phyloP scores from a whole-genome alignment of 2,888 invertebrate species.

The Amblyteles armatorius region DNA sequence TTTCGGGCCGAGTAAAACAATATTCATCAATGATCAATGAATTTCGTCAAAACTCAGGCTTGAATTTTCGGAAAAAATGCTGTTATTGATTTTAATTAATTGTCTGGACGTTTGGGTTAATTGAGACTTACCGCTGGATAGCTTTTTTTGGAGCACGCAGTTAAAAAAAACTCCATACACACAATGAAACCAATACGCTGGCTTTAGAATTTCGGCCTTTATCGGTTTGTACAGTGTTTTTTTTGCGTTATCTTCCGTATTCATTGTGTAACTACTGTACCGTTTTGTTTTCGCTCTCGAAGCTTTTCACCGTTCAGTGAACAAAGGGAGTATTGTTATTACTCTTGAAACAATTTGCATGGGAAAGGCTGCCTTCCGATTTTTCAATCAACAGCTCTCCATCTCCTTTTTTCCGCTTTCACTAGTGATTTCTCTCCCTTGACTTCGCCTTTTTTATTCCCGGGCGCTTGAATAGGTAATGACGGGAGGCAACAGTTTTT shows the following conservation, averaged over 20 bases:
- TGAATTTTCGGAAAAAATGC: neutral
- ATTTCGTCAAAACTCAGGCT: neutral
- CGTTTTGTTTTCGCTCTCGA: slow-evolving; percentile 25
- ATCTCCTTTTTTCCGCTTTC: slow-evolving; percentile 33
- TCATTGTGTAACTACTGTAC: slow-evolving; percentile 8
- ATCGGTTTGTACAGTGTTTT: neutral
- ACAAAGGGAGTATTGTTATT: slow-evolving; percentile 27
- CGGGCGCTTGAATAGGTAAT: slow-evolving; percentile 33
- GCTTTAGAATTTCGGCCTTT: slow-evolving; percentile 25
- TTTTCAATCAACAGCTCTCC: slow-evolving; percentile 63
- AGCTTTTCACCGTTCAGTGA: slow-evolving; percentile 25
- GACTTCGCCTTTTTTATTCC: slow-evolving; percentile 23
- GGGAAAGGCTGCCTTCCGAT: slow-evolving; percentile 47
- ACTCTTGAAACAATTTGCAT: slow-evolving; percentile 59
- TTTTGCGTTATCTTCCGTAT: slow-evolving; percentile 22
- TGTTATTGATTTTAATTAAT: neutral
- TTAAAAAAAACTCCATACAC: neutral
- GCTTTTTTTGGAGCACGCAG: neutral
- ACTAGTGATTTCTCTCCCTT: slow-evolving; percentile 29
- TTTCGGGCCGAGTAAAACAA: neutral
- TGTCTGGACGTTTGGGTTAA: neutral
- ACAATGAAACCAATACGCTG: slow-evolving; percentile 1
- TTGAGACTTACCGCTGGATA: neutral
- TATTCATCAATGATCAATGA: neutral
- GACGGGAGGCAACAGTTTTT: slow-evolving; percentile 21